These are phyloP conservation scores for Coturnix japonica DNA, from an alignment of 2,113 vertebrate genomes.

Conservation along the genomic window DNA sequence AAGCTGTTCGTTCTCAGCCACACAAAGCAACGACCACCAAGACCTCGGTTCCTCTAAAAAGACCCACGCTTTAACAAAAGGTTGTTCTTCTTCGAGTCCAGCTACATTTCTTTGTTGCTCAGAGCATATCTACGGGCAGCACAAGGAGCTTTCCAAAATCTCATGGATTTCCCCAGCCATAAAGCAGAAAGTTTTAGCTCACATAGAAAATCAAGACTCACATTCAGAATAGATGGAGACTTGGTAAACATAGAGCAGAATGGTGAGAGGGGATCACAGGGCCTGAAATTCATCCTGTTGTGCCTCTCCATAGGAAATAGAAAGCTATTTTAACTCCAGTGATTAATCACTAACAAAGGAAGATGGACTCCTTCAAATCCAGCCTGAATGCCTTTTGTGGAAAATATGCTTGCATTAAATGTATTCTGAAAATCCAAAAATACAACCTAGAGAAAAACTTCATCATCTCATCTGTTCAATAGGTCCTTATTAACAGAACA, in stretches of 20 bases:
- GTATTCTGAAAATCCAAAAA: neutral
- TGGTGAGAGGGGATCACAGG: neutral
- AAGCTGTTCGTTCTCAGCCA: neutral
- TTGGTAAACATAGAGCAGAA: neutral
- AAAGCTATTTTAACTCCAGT: neutral
- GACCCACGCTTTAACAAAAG: neutral
- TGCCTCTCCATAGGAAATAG: neutral
- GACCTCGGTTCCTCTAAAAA: neutral
- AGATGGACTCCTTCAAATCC: neutral
- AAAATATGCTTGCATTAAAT: neutral
- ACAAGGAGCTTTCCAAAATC: neutral
- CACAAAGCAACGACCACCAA: neutral
- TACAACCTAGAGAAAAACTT: neutral
- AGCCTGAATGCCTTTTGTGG: neutral
- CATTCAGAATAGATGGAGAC: neutral
- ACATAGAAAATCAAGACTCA: neutral
- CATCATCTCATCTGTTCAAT: neutral
- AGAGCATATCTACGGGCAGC: neutral
- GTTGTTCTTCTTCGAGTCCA: neutral
- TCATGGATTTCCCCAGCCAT: neutral
- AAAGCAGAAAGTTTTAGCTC: neutral
- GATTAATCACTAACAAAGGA: neutral
- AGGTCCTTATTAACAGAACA: neutral
- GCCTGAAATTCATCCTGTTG: neutral
- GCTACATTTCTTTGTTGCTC: neutral